phyloP scores from a whole-genome alignment of 2,888 invertebrate genomes.

The Crocallis elinguaria region DNA sequence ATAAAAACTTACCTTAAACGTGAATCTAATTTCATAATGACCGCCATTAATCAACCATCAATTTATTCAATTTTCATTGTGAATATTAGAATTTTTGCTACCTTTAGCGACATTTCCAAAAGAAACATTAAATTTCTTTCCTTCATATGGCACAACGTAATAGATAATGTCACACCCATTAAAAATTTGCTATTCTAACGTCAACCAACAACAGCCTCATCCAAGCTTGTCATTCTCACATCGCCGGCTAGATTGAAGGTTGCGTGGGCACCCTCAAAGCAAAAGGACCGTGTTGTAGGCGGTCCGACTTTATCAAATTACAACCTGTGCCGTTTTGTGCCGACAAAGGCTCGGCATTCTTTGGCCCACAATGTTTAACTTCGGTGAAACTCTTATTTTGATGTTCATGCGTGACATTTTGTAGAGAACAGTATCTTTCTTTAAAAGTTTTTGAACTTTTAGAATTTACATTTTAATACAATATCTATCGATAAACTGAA shows the following conservation, averaged over 20 bases:
- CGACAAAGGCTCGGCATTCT: slow-evolving; percentile 74
- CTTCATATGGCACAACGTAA: too few species aligned
- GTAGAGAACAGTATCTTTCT: slow-evolving; percentile 9
- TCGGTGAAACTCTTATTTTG: slow-evolving; percentile 46
- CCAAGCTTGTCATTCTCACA: slow-evolving; percentile 41
- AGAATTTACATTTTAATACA: too few species aligned
- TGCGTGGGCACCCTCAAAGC: slow-evolving; percentile 80
- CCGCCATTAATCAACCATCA: too few species aligned
- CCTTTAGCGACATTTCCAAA: too few species aligned
- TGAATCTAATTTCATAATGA: too few species aligned
- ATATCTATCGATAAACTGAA: too few species aligned
- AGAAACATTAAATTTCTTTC: too few species aligned
- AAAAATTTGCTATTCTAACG: background rate
- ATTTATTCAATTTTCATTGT: too few species aligned
- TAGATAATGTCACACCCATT: too few species aligned
- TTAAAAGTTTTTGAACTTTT: background rate
- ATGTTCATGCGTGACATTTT: slow-evolving; percentile 45
- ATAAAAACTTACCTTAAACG: too few species aligned
- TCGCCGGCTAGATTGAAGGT: slow-evolving; percentile 60
- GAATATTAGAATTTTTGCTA: too few species aligned
- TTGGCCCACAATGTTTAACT: slow-evolving; percentile 58
- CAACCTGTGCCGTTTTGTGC: slow-evolving; percentile 81
- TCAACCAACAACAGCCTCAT: slow-evolving; percentile 30
- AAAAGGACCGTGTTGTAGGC: slow-evolving; percentile 77
- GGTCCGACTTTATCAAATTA: slow-evolving; percentile 83